Percentiles rank a stretch among this genome's conserved stretches.
Conservation (phyloP, 2,113 vertebrate genomes). For the Heteronetta atricapilla region DNA sequence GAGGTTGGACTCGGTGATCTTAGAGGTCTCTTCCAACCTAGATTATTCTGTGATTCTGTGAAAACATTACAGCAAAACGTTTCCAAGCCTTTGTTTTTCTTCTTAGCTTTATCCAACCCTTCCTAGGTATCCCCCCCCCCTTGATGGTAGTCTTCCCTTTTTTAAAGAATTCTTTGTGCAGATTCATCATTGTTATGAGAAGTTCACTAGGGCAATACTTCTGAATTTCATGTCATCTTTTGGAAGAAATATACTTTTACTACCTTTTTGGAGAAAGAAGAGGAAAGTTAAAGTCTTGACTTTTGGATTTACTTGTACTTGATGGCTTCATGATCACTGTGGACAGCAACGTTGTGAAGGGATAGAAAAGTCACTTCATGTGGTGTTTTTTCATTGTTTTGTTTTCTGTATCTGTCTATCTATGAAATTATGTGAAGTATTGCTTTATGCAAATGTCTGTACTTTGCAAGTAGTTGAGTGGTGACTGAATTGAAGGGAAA, state of each 20-base stretch:
- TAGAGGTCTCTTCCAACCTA: no score
- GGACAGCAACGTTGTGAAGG: background rate
- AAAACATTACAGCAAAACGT: background rate
- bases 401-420: background rate
- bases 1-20: no score
- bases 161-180: background rate
- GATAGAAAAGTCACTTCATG: background rate
- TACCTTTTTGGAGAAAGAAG: background rate
- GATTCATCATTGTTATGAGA: background rate
- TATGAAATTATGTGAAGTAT: background rate
- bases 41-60: no score
- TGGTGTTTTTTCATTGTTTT: no score
- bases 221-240: background rate
- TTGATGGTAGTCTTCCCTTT: background rate
- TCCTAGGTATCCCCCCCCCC: background rate
- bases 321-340: background rate
- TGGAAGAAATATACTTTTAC: background rate
- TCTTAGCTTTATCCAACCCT: background rate
- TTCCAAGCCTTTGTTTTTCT: background rate
- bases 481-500: background rate
- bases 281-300: background rate
- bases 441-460: background rate
- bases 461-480: background rate
- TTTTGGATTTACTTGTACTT: background rate
- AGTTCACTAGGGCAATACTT: background rate